phyloP scores from a whole-genome alignment of 92 coral and sea anemone genomes.

The Phenganax subtilis region DNA sequence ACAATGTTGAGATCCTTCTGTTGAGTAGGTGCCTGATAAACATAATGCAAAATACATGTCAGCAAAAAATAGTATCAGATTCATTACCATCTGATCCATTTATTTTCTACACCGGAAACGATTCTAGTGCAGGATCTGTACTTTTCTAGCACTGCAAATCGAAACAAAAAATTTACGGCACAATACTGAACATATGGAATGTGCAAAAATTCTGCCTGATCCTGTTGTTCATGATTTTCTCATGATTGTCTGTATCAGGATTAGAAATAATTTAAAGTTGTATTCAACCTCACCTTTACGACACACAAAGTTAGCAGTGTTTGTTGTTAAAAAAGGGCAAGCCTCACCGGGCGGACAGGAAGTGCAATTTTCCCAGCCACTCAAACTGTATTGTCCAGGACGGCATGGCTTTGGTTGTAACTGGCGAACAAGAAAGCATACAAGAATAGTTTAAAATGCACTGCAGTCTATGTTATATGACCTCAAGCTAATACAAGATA shows the following conservation, averaged over 20 bases:
- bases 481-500: neutral
- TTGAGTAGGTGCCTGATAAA: slow-evolving; percentile 72
- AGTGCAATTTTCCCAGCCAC: slow-evolving; percentile 51
- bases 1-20: slow-evolving; percentile 63
- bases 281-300: slow-evolving; percentile 49
- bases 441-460: neutral
- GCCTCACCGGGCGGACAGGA: slow-evolving; percentile 74
- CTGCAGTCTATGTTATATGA: neutral
- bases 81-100: neutral
- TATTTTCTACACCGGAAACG: neutral
- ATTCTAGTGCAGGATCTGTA: no score
- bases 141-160: no score
- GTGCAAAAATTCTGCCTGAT: no score
- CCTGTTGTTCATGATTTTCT: no score
- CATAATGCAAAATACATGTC: neutral
- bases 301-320: slow-evolving; percentile 50
- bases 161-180: no score
- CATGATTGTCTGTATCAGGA: no score
- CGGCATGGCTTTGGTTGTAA: slow-evolving; percentile 60
- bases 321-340: slow-evolving; percentile 70
- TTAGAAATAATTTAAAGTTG: no score
- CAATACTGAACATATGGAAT: no score
- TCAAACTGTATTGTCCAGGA: slow-evolving; percentile 71
- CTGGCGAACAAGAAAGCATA: slow-evolving; percentile 23
- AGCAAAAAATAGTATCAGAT: neutral